phyloP scores from a whole-genome alignment of 1,140 invertebrate genomes.

The Ceratina calcarata region DNA sequence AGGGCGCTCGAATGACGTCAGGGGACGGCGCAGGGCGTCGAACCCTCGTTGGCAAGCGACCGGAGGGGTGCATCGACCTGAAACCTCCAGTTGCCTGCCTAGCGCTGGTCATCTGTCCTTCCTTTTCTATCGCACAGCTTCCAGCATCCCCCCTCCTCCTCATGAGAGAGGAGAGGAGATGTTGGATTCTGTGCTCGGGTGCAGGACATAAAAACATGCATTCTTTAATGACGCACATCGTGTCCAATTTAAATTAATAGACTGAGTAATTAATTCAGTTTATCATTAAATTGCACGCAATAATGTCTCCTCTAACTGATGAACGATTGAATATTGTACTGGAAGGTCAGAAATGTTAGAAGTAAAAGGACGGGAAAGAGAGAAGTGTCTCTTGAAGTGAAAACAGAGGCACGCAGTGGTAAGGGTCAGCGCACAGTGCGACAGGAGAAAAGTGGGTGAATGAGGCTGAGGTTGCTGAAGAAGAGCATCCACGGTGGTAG shows the following conservation, averaged over 20 bases:
- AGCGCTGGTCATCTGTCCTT: slow-evolving; percentile 28
- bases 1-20: slow-evolving; percentile 75
- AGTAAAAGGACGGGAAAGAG: not conserved
- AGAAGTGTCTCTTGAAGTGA: not conserved
- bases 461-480: slow-evolving; percentile 65
- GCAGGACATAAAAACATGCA: not conserved
- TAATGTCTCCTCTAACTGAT: too few relatives aligned
- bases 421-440: slow-evolving; percentile 21
- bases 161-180: not conserved
- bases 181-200: not conserved
- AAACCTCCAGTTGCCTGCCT: slow-evolving; percentile 71
- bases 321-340: too few relatives aligned
- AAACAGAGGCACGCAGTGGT: not conserved
- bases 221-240: not conserved
- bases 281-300: too few relatives aligned
- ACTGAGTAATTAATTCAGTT: too few relatives aligned
- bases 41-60: slow-evolving; percentile 68
- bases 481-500: slow-evolving; percentile 33
- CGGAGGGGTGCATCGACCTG: slow-evolving; percentile 76
- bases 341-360: too few relatives aligned
- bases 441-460: slow-evolving; percentile 73
- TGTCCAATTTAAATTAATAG: not conserved
- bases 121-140: slow-evolving; percentile 10
- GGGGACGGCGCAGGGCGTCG: slow-evolving; percentile 72
- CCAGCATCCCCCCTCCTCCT: slow-evolving; percentile 20